Base-by-base conservation (phyloP, 1,140 invertebrate species). In the Tribolium castaneum region DNA sequence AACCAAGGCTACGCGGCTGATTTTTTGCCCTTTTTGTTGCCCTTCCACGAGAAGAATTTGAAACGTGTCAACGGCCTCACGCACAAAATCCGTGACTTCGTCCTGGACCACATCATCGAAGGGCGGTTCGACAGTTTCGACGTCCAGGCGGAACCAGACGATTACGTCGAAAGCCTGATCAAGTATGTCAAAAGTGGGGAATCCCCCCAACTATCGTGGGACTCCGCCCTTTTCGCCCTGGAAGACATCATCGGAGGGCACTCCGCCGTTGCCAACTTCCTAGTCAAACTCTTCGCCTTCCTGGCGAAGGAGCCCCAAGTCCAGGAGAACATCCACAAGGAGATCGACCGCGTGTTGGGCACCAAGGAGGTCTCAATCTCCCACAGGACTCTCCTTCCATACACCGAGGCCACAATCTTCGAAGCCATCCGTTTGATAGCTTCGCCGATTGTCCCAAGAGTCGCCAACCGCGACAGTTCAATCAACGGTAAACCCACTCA, bases 391-490 rank as follows among this genome's bases (percentile, higher is more conserved):
- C 83, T 80, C 0, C 88, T 97, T 88, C 94, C 94, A 0, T 97
- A 95, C 86, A 94, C 93, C 0, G 94, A 96, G 87, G 94, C 94
- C 0, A 92, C 93, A 0, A 90, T 97, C 14, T 88, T 92, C 52
- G 96, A 98, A 87, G 90, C 92, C 0, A 88, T 97, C 0, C 88
- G 96, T 73, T 87, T 93, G 66, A 93, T 95, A 1, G 93, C 94
- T 0, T 97, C 96, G 0, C 95, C 95, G 0, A 97, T 98, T 71
- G 96, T 98, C 0, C 96, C 96, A 0, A 95, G 97, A 83, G 94
- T 97, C 0, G 93, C 95, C 0, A 96, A 92, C 39, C 91, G 93
- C 81, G 91, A 94, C 76, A 92, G 92, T 6, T 88, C 90, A 0
- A 90, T 97, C 50, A 89, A 90, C 75, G 95, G 83, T 85, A 80